phyloP scores from a whole-genome alignment of 2,888 invertebrate species.

The Micropterix aruncella region DNA sequence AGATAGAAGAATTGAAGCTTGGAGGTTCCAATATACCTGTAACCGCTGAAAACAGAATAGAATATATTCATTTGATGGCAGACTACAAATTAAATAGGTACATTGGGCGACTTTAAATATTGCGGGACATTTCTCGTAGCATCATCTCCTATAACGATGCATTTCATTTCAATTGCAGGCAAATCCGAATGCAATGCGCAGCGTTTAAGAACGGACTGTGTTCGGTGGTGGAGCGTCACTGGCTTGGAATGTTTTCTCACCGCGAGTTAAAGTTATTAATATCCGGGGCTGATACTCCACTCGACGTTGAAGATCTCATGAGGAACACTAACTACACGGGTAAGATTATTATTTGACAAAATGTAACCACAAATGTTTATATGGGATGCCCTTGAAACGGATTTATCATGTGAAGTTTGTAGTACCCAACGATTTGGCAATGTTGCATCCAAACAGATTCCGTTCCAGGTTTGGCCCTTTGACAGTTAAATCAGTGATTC shows the following conservation, averaged over 20 bases:
- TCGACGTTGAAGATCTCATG: slow-evolving; percentile 82
- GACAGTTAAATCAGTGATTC: no score
- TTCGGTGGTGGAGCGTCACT: slow-evolving; percentile 81
- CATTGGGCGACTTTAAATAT: no score
- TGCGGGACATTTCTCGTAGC: neutral
- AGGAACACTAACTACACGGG: slow-evolving; percentile 80
- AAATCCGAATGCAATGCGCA: slow-evolving; percentile 72
- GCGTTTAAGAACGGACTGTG: slow-evolving; percentile 84
- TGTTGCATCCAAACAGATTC: no score
- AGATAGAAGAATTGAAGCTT: slow-evolving; percentile 81
- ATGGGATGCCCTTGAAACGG: neutral
- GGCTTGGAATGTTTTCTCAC: slow-evolving; percentile 85
- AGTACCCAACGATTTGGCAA: no score
- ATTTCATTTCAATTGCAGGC: slow-evolving; percentile 26
- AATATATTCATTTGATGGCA: slow-evolving; percentile 92
- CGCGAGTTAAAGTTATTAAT: slow-evolving; percentile 94
- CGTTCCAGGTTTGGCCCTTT: no score
- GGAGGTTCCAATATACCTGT: slow-evolving; percentile 85
- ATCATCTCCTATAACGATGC: neutral
- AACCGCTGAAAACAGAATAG: slow-evolving; percentile 82
- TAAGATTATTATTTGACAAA: no score
- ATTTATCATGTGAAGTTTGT: no score
- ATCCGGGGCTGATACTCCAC: slow-evolving; percentile 87
- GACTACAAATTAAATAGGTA: slow-evolving; percentile 86
- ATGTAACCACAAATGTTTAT: slow-evolving; percentile 3